These are phyloP conservation scores for Amblyopsis rosae DNA, from an alignment of 2,113 vertebrate genomes.

Conservation along the genomic window DNA sequence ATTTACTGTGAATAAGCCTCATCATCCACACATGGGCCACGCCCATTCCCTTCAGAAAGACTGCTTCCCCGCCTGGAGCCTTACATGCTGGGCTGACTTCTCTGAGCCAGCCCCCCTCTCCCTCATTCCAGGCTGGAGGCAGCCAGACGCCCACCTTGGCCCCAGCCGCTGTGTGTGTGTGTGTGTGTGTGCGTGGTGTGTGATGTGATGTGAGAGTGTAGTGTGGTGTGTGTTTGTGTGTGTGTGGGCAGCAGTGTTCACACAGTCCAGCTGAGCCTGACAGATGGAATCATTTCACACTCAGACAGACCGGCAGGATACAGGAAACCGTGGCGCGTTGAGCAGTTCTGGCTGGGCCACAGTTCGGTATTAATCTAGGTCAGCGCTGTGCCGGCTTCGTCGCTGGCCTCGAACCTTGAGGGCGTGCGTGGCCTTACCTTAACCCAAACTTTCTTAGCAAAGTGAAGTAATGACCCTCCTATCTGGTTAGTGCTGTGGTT, in stretches of 20 bases:
- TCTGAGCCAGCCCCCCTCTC: constrained; percentile 1
- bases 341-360: constrained; percentile 55
- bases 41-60: background rate
- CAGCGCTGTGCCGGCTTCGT: constrained; percentile 48
- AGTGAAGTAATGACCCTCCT: constrained; percentile 1
- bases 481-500: too few relatives aligned
- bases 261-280: constrained; percentile 68
- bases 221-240: constrained; percentile 10
- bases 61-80: constrained; percentile 30
- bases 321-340: constrained; percentile 62
- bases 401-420: constrained; percentile 44
- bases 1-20: background rate
- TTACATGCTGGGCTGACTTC: constrained; percentile 29
- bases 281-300: constrained; percentile 76
- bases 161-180: constrained; percentile 53
- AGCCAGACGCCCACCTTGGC: constrained; percentile 62
- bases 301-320: constrained; percentile 68
- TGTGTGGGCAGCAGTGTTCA: constrained; percentile 53
- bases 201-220: constrained; percentile 21
- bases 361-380: constrained; percentile 70
- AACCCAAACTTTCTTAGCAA: constrained; percentile 52
- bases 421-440: constrained; percentile 52
- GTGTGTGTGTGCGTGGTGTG: constrained; percentile 21
- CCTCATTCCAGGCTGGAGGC: constrained; percentile 38
- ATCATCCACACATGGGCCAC: background rate